Percentiles rank a stretch among this genome's conserved stretches.
Conservation (phyloP, 1,140 invertebrate genomes). For the Halictus rubicundus region DNA sequence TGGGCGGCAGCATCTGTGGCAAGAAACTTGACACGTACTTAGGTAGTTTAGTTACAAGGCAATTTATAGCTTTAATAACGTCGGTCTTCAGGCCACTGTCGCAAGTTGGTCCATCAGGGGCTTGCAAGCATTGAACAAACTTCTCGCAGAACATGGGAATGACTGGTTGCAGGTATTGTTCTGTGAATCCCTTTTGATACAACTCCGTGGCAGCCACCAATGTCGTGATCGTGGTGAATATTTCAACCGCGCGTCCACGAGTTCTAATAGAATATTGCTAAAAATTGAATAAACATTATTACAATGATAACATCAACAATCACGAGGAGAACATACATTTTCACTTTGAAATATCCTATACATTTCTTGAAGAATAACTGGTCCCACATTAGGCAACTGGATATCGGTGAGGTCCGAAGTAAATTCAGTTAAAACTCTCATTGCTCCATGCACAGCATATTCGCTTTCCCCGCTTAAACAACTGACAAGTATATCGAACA, state of each 20-base stretch:
- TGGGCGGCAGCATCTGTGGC: conserved; percentile 84
- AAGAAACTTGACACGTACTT: conserved; percentile 85
- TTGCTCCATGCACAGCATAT: conserved; percentile 87
- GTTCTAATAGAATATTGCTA: conserved; percentile 83
- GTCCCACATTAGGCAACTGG: conserved; percentile 87
- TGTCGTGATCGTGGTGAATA: conserved; percentile 84
- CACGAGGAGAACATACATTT: conserved; percentile 77
- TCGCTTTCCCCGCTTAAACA: conserved; percentile 82
- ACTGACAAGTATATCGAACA: conserved; percentile 87
- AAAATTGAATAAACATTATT: background rate
- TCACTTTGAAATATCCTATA: conserved; percentile 87
- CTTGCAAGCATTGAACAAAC: conserved; percentile 84
- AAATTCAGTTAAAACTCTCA: conserved; percentile 89
- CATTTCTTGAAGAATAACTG: conserved; percentile 89
- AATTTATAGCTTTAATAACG: conserved; percentile 86
- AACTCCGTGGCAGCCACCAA: conserved; percentile 83
- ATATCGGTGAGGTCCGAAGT: conserved; percentile 86
- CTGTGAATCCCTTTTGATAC: conserved; percentile 82
- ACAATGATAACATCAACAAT: background rate
- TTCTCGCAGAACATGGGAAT: conserved; percentile 87
- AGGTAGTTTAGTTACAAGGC: conserved; percentile 84
- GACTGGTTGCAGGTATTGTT: conserved; percentile 84
- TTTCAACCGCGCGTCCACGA: conserved; percentile 84
- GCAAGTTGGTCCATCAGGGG: conserved; percentile 82
- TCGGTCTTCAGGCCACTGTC: conserved; percentile 88